Evolutionary conservation across 2,113 vertebrate species (phyloP), one percentile per base, ranked within the genome.

Genomic region (Chaetodon auriga): DNA sequence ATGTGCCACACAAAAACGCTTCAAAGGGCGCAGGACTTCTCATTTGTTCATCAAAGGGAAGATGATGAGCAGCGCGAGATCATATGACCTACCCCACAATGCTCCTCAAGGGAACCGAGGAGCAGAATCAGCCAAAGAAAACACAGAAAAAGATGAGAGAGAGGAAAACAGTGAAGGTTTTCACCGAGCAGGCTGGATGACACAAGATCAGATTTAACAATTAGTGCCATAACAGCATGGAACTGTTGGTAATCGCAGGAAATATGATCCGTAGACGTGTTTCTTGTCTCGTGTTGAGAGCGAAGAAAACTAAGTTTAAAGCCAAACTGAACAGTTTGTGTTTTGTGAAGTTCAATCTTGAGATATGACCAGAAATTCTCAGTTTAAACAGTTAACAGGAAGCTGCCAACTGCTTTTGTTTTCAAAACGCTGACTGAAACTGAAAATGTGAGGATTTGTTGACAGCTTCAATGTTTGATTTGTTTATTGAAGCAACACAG

Each of bases 11-110:
- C 43, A 84, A 89, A 88, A 84, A 88, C 72, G 60, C 72, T 88
- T 70, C 86, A 90, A 89, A 91, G 69, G 80, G 80, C 54, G 35
- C 82, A 76, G 82, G 83, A 89, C 87, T 82, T 89, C 83, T 80
- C 75, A 76, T 87, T 86, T 90, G 90, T 89, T 92, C 87, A 91
- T 93, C 91, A 93, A 91, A 91, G 87, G 80, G 74, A 83, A 87
- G 85, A 81, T 82, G 89, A 92, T 86, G 84, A 88, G 89, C 65
- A 79, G 87, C 41, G 78, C 8, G 35, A 58, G 89, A 92, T 92
- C 68, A 73, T 75, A 73, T 89, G 84, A 93, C 90, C 85, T 71
- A 78, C 77, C 84, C 30, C 87, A 83, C 75, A 86, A 73, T 72
- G 78, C 80, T 85, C 65, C 89, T 84, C 75, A 57, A 51, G 80